Conservation (phyloP, 2,888 invertebrate genomes). For the Scaptomyza polygonia region DNA sequence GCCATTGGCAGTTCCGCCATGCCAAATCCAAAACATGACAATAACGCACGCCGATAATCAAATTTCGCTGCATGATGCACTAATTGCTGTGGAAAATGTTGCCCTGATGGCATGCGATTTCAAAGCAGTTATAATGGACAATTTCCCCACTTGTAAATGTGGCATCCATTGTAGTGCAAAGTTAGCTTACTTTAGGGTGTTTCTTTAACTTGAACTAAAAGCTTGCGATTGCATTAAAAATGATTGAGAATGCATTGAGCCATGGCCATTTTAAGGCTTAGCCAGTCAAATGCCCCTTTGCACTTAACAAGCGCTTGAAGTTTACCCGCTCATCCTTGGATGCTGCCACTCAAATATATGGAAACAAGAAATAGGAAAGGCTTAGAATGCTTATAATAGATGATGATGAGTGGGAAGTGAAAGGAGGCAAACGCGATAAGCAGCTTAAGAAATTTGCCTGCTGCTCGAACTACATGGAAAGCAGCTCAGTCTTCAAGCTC, state of each 20-base stretch:
- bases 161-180: neutral
- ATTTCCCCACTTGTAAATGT: neutral
- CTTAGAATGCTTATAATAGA: constrained; percentile 33
- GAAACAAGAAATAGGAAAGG: constrained; percentile 44
- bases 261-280: constrained; percentile 20
- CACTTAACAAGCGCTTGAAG: constrained; percentile 26
- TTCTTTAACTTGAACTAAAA: neutral
- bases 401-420: constrained; percentile 5
- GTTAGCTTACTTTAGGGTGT: neutral
- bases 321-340: constrained; percentile 1
- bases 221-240: neutral
- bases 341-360: constrained; percentile 30
- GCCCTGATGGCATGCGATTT: too few relatives aligned
- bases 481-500: constrained; percentile 15
- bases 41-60: constrained; percentile 55
- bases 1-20: constrained; percentile 40
- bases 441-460: constrained; percentile 37
- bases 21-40: constrained; percentile 60
- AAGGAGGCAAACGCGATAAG: constrained; percentile 18
- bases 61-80: constrained; percentile 28
- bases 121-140: too few relatives aligned
- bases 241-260: constrained; percentile 16
- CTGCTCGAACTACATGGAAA: constrained; percentile 50
- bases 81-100: constrained; percentile 42
- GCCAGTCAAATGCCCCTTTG: constrained; percentile 13